Evolutionary conservation across 2,113 vertebrate genomes (phyloP).

Genomic region (Silurus asotus): DNA sequence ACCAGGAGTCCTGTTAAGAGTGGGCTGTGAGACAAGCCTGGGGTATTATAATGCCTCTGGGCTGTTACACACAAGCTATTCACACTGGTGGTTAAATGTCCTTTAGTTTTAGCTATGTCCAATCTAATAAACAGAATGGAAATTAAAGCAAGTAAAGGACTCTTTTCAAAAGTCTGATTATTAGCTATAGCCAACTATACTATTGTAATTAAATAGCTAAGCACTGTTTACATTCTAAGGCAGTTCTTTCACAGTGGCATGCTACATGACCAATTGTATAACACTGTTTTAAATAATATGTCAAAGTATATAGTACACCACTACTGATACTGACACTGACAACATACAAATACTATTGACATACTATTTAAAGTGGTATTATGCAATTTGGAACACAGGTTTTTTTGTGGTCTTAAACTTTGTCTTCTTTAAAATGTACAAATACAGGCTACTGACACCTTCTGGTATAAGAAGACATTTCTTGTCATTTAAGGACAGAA

Average conservation of each 20-base stretch:
- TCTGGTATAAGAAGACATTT: background rate
- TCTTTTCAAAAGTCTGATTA: background rate
- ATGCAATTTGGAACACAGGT: constrained; percentile 5
- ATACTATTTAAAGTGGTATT: background rate
- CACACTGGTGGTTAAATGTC: background rate
- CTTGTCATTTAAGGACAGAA: background rate
- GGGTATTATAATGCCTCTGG: background rate
- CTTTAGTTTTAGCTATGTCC: background rate
- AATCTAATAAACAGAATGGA: background rate
- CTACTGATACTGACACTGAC: background rate
- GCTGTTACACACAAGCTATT: background rate
- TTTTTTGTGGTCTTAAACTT: background rate
- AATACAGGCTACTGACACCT: background rate
- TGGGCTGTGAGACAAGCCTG: background rate
- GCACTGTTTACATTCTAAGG: background rate
- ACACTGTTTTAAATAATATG: constrained; percentile 7
- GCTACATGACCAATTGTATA: background rate
- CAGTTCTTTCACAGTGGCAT: background rate
- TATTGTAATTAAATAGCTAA: background rate
- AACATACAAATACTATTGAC: background rate
- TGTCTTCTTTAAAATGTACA: background rate
- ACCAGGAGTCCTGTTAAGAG: background rate
- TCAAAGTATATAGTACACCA: constrained; percentile 20
- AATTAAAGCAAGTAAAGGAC: background rate
- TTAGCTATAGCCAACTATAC: background rate